Percentiles rank a stretch among this genome's conserved stretches.
These are phyloP conservation scores for Darevskia nairensis DNA, from an alignment of 2,797 vertebrate genomes.

Conservation along the genomic window DNA sequence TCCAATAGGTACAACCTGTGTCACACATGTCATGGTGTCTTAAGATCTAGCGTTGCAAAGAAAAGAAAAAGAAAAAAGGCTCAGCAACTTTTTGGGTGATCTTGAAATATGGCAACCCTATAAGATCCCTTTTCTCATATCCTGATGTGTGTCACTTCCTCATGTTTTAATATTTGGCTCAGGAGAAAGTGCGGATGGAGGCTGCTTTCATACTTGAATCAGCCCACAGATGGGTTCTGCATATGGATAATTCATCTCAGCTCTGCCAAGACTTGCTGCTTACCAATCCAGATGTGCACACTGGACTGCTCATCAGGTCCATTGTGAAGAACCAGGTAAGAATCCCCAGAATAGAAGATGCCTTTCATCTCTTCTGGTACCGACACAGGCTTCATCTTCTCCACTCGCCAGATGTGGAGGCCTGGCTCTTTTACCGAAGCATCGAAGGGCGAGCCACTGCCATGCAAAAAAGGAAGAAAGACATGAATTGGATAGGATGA, in stretches of 20 bases:
- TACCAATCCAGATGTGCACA: conserved; percentile 93
- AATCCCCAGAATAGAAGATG: conserved; percentile 89
- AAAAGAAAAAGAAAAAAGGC: too few species aligned
- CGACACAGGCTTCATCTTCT: conserved; percentile 88
- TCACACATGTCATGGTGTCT: too few species aligned
- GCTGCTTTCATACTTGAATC: background rate
- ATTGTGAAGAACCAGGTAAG: conserved; percentile 89
- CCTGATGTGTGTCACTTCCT: background rate
- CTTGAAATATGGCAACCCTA: too few species aligned
- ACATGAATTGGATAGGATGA: background rate
- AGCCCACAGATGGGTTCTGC: background rate
- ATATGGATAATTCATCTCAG: background rate
- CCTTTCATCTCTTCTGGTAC: conserved; percentile 80
- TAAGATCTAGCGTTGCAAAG: too few species aligned
- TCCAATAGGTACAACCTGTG: too few species aligned
- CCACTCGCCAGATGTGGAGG: conserved; percentile 87
- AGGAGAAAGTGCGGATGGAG: background rate
- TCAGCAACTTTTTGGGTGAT: too few species aligned
- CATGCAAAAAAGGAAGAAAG: fast-evolving
- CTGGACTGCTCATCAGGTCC: conserved; percentile 76
- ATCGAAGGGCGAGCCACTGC: conserved; percentile 58
- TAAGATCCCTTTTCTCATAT: background rate
- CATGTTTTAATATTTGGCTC: background rate
- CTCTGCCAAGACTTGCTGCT: conserved; percentile 22
- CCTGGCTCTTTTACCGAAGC: conserved; percentile 63